A percentile compares a stretch with the other conserved stretches of the same genome.
Conservation (phyloP, 2,797 vertebrate genomes). For the Xyrichtys novacula region DNA sequence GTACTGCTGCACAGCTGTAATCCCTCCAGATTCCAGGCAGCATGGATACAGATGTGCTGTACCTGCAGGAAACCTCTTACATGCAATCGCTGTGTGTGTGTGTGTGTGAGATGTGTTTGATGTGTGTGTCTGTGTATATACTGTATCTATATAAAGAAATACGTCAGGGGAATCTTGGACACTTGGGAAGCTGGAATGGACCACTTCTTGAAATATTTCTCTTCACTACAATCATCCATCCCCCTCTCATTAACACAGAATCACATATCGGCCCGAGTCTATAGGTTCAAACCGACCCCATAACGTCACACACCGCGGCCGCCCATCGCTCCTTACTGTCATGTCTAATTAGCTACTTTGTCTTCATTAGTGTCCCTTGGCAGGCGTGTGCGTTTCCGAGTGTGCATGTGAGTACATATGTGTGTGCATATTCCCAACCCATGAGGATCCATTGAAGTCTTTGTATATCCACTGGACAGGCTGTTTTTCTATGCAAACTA, state of each 20-base stretch:
- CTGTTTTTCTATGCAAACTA: background rate
- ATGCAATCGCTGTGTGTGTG: slow-evolving; percentile 32
- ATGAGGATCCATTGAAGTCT: slow-evolving; percentile 1
- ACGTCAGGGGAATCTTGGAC: slow-evolving; percentile 17
- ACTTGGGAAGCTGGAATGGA: slow-evolving; percentile 6
- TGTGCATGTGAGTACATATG: slow-evolving; percentile 1
- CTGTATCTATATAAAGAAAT: slow-evolving; percentile 5
- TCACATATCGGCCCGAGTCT: slow-evolving; percentile 38
- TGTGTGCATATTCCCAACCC: background rate
- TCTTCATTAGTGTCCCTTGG: slow-evolving; percentile 69
- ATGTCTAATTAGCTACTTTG: slow-evolving; percentile 66
- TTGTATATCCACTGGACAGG: background rate
- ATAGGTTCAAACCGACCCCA: slow-evolving; percentile 51
- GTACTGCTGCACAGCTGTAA: background rate
- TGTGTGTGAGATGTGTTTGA: too few relatives aligned
- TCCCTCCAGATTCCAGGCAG: slow-evolving; percentile 18
- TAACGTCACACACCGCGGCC: slow-evolving; percentile 48
- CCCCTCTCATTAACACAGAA: slow-evolving; percentile 4
- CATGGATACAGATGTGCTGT: slow-evolving; percentile 19
- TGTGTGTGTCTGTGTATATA: background rate
- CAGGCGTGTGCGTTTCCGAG: slow-evolving; percentile 16
- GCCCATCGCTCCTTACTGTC: slow-evolving; percentile 57
- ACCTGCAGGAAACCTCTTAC: slow-evolving; percentile 21
- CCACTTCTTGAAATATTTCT: background rate
- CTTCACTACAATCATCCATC: background rate